Base-by-base conservation (phyloP, 2,797 vertebrate species). In the Trachops cirrhosus region DNA sequence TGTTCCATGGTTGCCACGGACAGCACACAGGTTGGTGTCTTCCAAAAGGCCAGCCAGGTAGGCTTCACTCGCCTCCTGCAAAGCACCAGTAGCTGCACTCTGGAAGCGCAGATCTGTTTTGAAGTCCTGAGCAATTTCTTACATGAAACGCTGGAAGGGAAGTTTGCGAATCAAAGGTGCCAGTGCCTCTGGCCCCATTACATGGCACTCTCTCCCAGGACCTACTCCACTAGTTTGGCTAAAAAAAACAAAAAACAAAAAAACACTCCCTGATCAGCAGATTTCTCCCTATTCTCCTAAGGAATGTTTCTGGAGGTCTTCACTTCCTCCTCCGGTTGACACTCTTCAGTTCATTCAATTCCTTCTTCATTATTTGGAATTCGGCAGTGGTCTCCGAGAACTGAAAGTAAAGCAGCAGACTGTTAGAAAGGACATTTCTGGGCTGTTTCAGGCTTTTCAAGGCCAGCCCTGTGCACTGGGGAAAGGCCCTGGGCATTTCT, bases 371-470 rank as follows among this genome's bases (percentile, higher is more conserved):
- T 88, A 99, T 98, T 94, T 99, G 99, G 85, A 98, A 99, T 95
- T 99, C 99, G 0, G 99, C 99, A 0, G 99, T 99, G 34, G 99
- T 99, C 98, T 99, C 99, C 0, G 99, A 99, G 93, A 99, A 98
- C 99, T 99, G 96, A 7, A 97, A 97, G 0, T 0, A 32, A 89
- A 95, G 67, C 2, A 0, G 71, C 12, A n/a, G 16, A 41, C 24
- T 0, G 5, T 94, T 24, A 96, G 0, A 6, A 54, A 62, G 22
- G 46, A 4, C 9, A 3, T 29, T 46, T 46, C 54, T 12, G 34
- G 18, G 44, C 50, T 26, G 6, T 4, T 19, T 21, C 34, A 16
- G 8, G 50, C 14, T 19, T 11, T 15, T 8, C 75, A 15, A 18
- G 70, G 64, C 29, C 26, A 9, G 86, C 75, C 46, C 52, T 21